phyloP scores from a whole-genome alignment of 2,797 vertebrate genomes.

The Eupleurogrammus muticus region DNA sequence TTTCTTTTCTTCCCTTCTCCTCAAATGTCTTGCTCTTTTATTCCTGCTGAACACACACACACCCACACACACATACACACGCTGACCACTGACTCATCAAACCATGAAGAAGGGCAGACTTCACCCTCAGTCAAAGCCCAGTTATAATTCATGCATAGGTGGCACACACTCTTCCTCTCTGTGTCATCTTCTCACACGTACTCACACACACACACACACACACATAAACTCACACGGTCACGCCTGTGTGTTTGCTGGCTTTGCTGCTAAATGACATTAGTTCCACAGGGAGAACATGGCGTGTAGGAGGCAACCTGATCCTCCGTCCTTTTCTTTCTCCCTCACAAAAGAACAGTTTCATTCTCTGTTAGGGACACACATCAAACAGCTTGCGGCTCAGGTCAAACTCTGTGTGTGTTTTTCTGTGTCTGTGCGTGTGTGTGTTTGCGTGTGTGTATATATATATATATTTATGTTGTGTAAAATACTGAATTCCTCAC shows the following conservation, averaged over 20 bases:
- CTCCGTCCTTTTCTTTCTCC: conserved; percentile 74
- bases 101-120: conserved; percentile 69
- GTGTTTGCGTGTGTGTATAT: conserved; percentile 28
- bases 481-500: conserved; percentile 15
- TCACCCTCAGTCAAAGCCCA: conserved; percentile 62
- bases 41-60: conserved; percentile 46
- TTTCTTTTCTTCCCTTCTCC: conserved; percentile 36
- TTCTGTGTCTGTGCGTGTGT: conserved; percentile 45
- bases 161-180: conserved; percentile 47
- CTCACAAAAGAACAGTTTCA: conserved; percentile 82
- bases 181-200: neutral
- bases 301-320: conserved; percentile 83
- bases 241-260: conserved; percentile 79
- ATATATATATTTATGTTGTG: conserved; percentile 31
- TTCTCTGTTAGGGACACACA: conserved; percentile 71
- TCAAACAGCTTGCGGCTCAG: conserved; percentile 65
- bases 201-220: conserved; percentile 13
- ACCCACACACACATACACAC: conserved; percentile 44
- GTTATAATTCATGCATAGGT: conserved; percentile 75
- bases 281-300: conserved; percentile 80
- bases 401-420: conserved; percentile 64
- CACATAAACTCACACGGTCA: conserved; percentile 66
- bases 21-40: conserved; percentile 41
- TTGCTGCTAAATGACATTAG: conserved; percentile 81
- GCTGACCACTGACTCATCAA: conserved; percentile 74